Conservation (phyloP, 1,140 invertebrate species). For the Solenopsis invicta region DNA sequence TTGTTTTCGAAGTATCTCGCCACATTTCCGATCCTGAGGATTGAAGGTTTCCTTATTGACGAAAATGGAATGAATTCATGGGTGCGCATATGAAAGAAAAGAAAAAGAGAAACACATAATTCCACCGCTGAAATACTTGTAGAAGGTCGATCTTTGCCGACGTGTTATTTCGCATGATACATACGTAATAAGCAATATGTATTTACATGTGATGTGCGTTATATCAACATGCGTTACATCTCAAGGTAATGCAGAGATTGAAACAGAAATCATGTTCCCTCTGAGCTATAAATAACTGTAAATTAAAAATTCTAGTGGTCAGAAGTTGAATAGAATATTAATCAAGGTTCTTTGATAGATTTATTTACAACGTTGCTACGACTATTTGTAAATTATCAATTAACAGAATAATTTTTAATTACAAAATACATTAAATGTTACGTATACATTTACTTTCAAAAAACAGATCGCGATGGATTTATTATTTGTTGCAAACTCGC, state of each 20-base stretch:
- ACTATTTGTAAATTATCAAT: background rate
- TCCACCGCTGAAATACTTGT: background rate
- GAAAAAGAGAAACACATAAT: background rate
- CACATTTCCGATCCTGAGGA: background rate
- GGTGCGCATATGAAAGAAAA: background rate
- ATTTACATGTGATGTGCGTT: background rate
- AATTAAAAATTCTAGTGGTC: background rate
- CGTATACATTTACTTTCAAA: background rate
- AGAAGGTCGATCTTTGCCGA: background rate
- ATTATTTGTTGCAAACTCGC: background rate
- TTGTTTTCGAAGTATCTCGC: slow-evolving; percentile 29
- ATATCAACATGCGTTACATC: background rate
- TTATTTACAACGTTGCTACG: background rate
- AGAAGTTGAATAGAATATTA: background rate
- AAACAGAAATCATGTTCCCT: slow-evolving; percentile 3
- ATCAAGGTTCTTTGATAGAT: background rate
- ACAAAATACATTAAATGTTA: background rate
- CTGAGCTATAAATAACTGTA: background rate
- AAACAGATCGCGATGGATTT: background rate
- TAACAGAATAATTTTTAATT: background rate
- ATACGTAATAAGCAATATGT: background rate
- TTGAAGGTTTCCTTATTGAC: slow-evolving; percentile 1
- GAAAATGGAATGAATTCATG: background rate
- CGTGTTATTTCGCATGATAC: background rate
- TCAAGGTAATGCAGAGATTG: background rate